Conservation (phyloP, 1,140 invertebrate genomes). For the Tetragnatha versicolor region DNA sequence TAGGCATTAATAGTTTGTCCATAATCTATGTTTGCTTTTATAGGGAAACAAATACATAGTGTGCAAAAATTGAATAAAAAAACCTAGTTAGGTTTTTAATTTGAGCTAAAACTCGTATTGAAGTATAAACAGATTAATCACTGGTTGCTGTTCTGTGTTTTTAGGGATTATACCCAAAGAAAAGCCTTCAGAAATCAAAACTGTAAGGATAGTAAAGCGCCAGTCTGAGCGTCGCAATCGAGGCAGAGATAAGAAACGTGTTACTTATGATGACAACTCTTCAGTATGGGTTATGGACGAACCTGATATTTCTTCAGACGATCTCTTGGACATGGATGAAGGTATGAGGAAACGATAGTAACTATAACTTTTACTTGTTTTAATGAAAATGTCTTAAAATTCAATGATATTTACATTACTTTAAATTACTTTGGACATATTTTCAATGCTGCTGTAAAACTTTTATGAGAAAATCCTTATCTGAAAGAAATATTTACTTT, state of each 20-base stretch:
- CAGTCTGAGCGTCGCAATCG: constrained; percentile 84
- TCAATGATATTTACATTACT: background rate
- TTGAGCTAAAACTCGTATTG: no score
- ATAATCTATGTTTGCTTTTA: no score
- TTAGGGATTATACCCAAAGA: constrained; percentile 80
- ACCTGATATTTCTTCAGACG: constrained; percentile 59
- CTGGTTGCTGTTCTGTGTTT: no score
- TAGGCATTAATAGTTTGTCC: no score
- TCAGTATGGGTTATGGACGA: constrained; percentile 59
- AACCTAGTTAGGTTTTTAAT: no score
- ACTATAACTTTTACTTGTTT: background rate
- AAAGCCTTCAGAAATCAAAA: constrained; percentile 81
- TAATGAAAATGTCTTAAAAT: background rate
- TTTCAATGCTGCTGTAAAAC: no score
- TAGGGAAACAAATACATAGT: no score
- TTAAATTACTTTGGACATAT: no score
- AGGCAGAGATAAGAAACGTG: constrained; percentile 70
- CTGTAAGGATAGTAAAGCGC: constrained; percentile 90
- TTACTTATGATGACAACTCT: constrained; percentile 58
- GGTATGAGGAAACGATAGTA: constrained; percentile 25
- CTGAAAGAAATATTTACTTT: no score
- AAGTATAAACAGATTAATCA: no score
- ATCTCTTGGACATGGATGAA: constrained; percentile 45
- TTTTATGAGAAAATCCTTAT: no score
- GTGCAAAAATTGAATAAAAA: no score